These are phyloP conservation scores for Eristalinus sepulchralis DNA, from an alignment of 2,888 invertebrate genomes.

Conservation along the genomic window DNA sequence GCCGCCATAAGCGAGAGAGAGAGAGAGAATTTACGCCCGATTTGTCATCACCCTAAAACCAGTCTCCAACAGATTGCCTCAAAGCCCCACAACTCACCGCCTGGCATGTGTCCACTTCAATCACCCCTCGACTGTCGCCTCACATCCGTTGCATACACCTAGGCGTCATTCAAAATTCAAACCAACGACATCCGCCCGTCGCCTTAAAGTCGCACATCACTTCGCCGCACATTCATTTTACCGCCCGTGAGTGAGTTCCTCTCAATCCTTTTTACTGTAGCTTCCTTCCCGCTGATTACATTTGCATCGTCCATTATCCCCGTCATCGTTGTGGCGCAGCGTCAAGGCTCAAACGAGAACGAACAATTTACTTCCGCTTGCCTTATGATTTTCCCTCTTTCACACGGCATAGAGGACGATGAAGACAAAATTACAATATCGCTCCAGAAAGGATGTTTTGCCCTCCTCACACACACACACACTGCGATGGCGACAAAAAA, in stretches of 20 bases:
- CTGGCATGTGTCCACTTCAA: not conserved
- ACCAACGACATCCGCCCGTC: not conserved
- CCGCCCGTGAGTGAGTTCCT: not conserved
- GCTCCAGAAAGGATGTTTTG: slow-evolving; percentile 10
- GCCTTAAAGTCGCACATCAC: not conserved
- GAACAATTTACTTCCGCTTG: not conserved
- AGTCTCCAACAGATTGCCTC: too few relatives aligned
- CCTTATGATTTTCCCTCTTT: slow-evolving; percentile 4
- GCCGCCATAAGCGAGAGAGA: too few relatives aligned
- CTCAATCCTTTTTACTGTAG: not conserved
- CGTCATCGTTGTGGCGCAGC: not conserved
- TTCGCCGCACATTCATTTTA: not conserved
- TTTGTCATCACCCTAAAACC: too few relatives aligned
- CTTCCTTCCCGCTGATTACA: not conserved
- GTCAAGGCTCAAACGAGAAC: not conserved
- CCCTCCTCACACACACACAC: not conserved
- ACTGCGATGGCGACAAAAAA: slow-evolving; percentile 35
- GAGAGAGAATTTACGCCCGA: too few relatives aligned
- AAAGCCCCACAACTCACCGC: too few relatives aligned
- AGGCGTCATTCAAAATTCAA: not conserved
- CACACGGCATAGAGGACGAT: not conserved
- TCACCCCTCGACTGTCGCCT: not conserved
- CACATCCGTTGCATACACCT: not conserved
- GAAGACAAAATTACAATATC: slow-evolving; percentile 43
- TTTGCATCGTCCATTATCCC: slow-evolving; percentile 7